Percentiles rank a stretch among this genome's conserved stretches.
phyloP scores from a whole-genome alignment of 2,797 vertebrate species.

The Cossypha niveicapilla region DNA sequence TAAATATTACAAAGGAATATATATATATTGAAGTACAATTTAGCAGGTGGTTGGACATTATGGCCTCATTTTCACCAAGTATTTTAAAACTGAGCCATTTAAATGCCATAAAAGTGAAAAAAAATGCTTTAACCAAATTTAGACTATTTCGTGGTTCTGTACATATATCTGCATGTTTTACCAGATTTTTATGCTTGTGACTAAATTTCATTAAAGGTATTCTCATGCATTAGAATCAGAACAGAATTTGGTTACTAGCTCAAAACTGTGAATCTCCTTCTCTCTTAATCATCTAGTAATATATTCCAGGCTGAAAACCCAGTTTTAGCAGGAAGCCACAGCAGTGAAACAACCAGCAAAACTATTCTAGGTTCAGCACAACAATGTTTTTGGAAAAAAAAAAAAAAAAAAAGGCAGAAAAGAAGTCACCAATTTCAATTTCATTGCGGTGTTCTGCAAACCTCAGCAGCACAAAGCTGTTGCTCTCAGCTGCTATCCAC shows the following conservation, averaged over 20 bases:
- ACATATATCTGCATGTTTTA: not conserved
- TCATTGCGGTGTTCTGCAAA: conserved; percentile 8
- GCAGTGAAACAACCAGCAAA: not conserved
- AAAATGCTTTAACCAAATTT: not conserved
- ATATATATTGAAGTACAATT: not conserved
- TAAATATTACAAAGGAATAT: not conserved
- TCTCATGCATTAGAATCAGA: not conserved
- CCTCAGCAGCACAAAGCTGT: conserved; percentile 26
- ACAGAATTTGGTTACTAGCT: not conserved
- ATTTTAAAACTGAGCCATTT: not conserved
- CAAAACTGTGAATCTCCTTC: not conserved
- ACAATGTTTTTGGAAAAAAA: not conserved
- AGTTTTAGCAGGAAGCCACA: conserved; percentile 46
- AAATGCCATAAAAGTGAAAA: not conserved
- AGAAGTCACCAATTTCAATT: conserved; percentile 27
- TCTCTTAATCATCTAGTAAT: conserved; percentile 11
- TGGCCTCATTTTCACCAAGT: not conserved
- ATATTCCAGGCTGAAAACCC: conserved; percentile 15
- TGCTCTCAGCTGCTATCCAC: not conserved
- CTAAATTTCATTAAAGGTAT: not conserved
- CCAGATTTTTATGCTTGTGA: not conserved
- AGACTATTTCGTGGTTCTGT: not conserved
- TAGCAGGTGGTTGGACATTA: not conserved
- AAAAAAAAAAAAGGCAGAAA: not conserved
- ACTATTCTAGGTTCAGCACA: conserved; percentile 46